Evolutionary conservation across 2,888 invertebrate species (phyloP), one percentile per base, ranked within the genome.

Genomic region (Andrena dorsata): DNA sequence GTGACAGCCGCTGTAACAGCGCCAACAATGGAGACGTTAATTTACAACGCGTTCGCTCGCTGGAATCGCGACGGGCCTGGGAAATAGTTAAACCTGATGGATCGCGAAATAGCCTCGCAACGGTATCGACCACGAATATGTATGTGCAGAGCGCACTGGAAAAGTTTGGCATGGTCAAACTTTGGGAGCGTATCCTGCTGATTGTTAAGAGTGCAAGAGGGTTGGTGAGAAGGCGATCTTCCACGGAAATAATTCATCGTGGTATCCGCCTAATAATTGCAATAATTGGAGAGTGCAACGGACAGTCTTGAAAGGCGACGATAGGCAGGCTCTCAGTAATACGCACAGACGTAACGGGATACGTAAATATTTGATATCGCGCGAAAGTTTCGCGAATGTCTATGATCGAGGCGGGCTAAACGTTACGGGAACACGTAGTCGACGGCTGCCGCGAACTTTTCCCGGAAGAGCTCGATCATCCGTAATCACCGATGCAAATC

Each of bases 401-500:
- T 71, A 68, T 68, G 78, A 72, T 75, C 74, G 32, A 41, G 58
- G 16, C 66, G 32, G 56, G 32, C 64, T 53, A 68, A 68, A 58
- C 76, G 74, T 63, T 60, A 61, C 51, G 71, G 74, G 74, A 72
- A 76, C 74, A 56, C 58, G 60, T 35, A 41, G 32, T 20, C 23
- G 10, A 63, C 26, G 35, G 58, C 47, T n/a, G 35, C 47, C 53
- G 51, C 63, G 23, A 72, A 80, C 79, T 83, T 86, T 87, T 88
- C 89, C 90, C 90, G 90, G 90, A 90, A 90, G 89, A 85, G 84
- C 58, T 79, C 85, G 84, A 86, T 85, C 86, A 86, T 86, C 86
- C 84, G 84, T 86, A 90, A 90, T 90, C 89, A 85, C 80, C 84
- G 85, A 88, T 89, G 87, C 86, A 86, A 90, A 90, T 90, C 89